Evolutionary conservation across 2,113 vertebrate genomes (phyloP).

Genomic region (Calypte anna): DNA sequence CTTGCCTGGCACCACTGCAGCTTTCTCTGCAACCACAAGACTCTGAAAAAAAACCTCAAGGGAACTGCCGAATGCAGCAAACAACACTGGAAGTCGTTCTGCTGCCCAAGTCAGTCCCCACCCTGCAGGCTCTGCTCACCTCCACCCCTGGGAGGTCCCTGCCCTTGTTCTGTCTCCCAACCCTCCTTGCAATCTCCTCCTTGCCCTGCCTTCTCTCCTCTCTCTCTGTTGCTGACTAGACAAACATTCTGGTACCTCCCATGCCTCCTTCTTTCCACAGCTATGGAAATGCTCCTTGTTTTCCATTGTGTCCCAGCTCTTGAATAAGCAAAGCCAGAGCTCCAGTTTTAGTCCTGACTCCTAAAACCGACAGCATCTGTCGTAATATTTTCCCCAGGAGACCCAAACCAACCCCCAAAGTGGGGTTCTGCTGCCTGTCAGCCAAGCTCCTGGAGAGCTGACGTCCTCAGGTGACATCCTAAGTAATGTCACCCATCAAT

Average conservation of each 20-base stretch:
- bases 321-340: not conserved
- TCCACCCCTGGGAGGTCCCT: not conserved
- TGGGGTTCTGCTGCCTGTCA: not conserved
- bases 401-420: not conserved
- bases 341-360: not conserved
- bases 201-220: not conserved
- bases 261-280: not conserved
- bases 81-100: not conserved
- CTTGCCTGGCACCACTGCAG: not conserved
- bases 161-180: not conserved
- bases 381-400: not conserved
- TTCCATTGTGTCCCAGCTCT: not conserved
- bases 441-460: not conserved
- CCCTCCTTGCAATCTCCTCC: not conserved
- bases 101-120: not conserved
- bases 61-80: not conserved
- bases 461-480: not conserved
- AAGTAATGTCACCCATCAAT: not conserved
- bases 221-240: not conserved
- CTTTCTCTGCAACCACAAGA: not conserved
- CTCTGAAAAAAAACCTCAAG: not conserved
- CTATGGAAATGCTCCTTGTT: not conserved
- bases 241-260: accelerated
- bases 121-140: not conserved
- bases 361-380: accelerated